Percentiles rank a stretch among this genome's conserved stretches.
Evolutionary conservation across 1,140 invertebrate genomes (phyloP).

Genomic region (Penaeus chinensis): DNA sequence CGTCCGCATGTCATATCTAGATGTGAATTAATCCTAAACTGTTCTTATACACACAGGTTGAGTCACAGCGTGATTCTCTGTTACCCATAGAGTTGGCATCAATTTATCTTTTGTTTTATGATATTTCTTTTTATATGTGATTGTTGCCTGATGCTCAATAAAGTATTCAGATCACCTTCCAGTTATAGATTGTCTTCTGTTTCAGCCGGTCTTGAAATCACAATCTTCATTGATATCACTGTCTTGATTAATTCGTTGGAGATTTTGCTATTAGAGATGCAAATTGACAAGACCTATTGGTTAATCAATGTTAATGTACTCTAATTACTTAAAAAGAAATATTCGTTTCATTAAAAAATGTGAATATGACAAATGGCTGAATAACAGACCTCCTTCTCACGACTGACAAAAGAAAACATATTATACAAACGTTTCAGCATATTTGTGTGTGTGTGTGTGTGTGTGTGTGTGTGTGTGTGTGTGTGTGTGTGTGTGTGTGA

Average conservation of each 20-base stretch:
- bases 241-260: not conserved
- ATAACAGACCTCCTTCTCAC: not conserved
- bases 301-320: too few relatives aligned
- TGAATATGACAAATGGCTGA: not conserved
- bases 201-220: not conserved
- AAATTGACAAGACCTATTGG: not conserved
- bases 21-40: conserved; percentile 37
- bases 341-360: too few relatives aligned
- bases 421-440: not conserved
- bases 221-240: not conserved
- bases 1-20: conserved; percentile 52
- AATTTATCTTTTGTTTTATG: not conserved
- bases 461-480: too few relatives aligned
- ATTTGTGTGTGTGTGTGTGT: not conserved
- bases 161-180: not conserved
- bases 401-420: not conserved
- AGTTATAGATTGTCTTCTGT: not conserved
- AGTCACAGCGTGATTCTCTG: not conserved
- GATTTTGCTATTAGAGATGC: not conserved
- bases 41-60: not conserved
- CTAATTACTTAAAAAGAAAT: too few relatives aligned
- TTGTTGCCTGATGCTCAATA: not conserved
- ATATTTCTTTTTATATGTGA: not conserved
- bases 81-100: not conserved
- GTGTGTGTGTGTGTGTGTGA: too few relatives aligned